Evolutionary conservation across 2,888 invertebrate species (phyloP).

Genomic region (Ypsolopha scabrella): DNA sequence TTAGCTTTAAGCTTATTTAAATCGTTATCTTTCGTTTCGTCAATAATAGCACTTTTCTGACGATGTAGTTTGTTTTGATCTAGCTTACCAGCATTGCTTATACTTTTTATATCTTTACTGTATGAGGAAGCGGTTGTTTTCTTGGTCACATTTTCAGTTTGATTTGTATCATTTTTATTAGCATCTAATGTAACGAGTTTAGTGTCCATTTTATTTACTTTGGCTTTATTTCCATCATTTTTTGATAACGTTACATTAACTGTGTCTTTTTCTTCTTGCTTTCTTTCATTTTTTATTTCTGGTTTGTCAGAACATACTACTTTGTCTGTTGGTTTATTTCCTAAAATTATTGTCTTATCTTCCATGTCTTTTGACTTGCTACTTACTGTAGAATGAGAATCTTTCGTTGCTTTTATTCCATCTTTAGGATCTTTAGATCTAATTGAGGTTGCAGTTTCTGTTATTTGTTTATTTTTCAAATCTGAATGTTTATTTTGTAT

Average conservation of each 20-base stretch:
- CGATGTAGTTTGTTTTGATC: conserved; percentile 27
- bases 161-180: conserved; percentile 11
- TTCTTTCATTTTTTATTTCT: not conserved
- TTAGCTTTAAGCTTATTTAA: conserved; percentile 16
- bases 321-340: not conserved
- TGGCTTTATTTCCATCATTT: not conserved
- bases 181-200: not conserved
- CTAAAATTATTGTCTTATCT: not conserved
- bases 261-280: not conserved
- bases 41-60: conserved; percentile 26
- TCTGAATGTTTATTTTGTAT: too few relatives aligned
- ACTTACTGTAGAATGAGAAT: not conserved
- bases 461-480: too few relatives aligned
- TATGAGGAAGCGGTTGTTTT: not conserved
- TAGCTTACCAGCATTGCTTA: conserved; percentile 5
- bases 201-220: not conserved
- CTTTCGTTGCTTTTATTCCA: too few relatives aligned
- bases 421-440: conserved; percentile 18
- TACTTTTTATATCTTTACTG: not conserved
- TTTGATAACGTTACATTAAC: not conserved
- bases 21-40: conserved; percentile 12
- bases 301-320: too few relatives aligned
- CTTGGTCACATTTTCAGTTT: conserved; percentile 3
- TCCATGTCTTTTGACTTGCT: not conserved
- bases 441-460: too few relatives aligned